Conservation (phyloP, 92 coral and sea anemone species). For the Plumapathes pennacea region DNA sequence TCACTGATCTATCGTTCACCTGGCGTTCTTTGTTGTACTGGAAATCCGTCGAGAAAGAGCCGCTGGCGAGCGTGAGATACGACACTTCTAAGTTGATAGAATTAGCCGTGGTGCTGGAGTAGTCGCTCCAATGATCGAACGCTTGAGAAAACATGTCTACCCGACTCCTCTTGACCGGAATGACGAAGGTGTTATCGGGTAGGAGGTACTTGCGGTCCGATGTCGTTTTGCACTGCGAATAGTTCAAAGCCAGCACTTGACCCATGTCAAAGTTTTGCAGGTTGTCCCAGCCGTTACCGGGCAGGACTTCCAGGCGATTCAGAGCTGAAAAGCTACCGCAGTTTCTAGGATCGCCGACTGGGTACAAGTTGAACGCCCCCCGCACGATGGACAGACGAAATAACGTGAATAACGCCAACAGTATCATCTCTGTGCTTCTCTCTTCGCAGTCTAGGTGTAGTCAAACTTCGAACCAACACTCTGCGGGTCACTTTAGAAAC, state of each 20-base stretch:
- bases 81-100: constrained; percentile 72
- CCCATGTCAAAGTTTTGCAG: constrained; percentile 76
- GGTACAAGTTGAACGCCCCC: constrained; percentile 4
- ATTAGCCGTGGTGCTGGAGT: constrained; percentile 59
- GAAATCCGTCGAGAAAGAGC: constrained; percentile 72
- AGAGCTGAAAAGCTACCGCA: constrained; percentile 6
- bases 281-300: constrained; percentile 87
- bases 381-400: too few relatives aligned
- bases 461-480: too few relatives aligned
- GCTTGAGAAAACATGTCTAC: constrained; percentile 72
- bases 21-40: constrained; percentile 69
- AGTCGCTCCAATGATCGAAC: constrained; percentile 69
- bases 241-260: constrained; percentile 59
- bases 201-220: constrained; percentile 76
- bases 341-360: constrained; percentile 46
- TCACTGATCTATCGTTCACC: constrained; percentile 48
- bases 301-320: constrained; percentile 58
- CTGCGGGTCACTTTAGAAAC: too few relatives aligned
- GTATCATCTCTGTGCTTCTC: too few relatives aligned
- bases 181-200: constrained; percentile 76
- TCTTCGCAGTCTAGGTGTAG: too few relatives aligned
- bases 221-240: constrained; percentile 75
- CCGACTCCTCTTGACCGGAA: constrained; percentile 71
- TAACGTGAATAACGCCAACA: too few relatives aligned
- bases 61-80: constrained; percentile 67